A percentile compares a stretch with the other conserved stretches of the same genome.
phyloP scores from a whole-genome alignment of 2,888 invertebrate species.

The Eupsilia transversa region DNA sequence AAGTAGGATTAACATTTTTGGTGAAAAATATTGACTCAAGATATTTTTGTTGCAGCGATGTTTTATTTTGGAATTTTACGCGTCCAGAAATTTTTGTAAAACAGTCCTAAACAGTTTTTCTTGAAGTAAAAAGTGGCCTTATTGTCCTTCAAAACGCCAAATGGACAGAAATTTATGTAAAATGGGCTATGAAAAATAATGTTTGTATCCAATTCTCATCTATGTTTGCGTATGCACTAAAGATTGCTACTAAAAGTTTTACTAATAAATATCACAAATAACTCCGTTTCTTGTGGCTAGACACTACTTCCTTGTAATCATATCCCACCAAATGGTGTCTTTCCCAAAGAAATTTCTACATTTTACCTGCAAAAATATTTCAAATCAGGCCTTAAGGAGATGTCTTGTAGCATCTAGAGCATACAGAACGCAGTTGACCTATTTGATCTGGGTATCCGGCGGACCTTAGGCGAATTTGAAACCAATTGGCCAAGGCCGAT shows the following conservation, averaged over 20 bases:
- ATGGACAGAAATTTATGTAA: not conserved
- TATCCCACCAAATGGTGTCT: not conserved
- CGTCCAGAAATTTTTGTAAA: not conserved
- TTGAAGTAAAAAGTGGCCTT: not conserved
- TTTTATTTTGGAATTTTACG: conserved; percentile 6
- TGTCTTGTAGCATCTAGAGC: not conserved
- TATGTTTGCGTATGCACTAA: not conserved
- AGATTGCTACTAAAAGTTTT: not conserved
- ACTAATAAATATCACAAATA: not conserved
- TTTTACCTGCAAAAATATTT: not conserved
- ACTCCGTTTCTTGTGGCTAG: not conserved
- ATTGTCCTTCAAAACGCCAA: not conserved
- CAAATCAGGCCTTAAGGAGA: not conserved
- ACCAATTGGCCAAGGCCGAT: conserved; percentile 15
- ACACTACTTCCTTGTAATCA: not conserved
- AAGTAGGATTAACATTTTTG: conserved; percentile 42
- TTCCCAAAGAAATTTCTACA: not conserved
- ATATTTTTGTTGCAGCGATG: conserved; percentile 1
- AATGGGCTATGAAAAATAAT: not conserved
- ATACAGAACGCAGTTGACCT: conserved; percentile 25
- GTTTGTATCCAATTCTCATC: not conserved
- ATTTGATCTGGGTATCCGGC: conserved; percentile 7
- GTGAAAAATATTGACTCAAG: conserved; percentile 26
- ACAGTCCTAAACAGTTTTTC: not conserved
- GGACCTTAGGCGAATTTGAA: conserved; percentile 6